These are phyloP conservation scores for Artemia sinica DNA, from an alignment of 2,888 invertebrate species.

Conservation along the genomic window DNA sequence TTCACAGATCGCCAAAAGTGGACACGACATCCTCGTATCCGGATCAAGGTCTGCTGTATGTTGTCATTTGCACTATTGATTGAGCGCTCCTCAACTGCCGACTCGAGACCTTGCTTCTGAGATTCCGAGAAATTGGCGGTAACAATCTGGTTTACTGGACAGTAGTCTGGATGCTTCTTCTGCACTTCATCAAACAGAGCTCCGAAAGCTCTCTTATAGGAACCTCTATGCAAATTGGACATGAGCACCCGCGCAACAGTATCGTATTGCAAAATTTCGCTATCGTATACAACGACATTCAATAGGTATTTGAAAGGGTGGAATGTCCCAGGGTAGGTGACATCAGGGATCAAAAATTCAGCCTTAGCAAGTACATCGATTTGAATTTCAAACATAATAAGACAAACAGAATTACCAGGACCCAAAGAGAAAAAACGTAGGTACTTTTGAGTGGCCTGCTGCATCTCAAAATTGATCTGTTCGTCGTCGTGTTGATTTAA, in stretches of 20 bases:
- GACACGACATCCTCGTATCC: background rate
- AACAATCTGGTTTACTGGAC: background rate
- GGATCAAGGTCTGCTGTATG: background rate
- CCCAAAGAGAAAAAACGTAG: background rate
- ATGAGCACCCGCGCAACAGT: background rate
- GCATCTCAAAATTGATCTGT: background rate
- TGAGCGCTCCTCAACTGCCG: background rate
- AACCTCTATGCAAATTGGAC: background rate
- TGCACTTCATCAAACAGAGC: background rate
- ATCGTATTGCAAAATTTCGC: background rate
- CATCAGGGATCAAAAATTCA: background rate
- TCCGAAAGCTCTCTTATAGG: conserved; percentile 9
- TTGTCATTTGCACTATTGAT: background rate
- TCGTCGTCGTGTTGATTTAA: background rate
- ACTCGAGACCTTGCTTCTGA: conserved; percentile 1
- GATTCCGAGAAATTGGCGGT: background rate
- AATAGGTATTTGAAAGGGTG: background rate
- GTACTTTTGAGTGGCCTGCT: background rate
- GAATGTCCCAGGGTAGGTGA: background rate
- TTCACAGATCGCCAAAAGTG: background rate
- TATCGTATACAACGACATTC: background rate
- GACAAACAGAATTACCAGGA: background rate
- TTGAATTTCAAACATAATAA: background rate
- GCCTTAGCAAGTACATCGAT: background rate
- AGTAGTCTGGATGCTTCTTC: background rate